Base-by-base conservation (phyloP, 2,888 invertebrate genomes). In the Trisateles emortualis region DNA sequence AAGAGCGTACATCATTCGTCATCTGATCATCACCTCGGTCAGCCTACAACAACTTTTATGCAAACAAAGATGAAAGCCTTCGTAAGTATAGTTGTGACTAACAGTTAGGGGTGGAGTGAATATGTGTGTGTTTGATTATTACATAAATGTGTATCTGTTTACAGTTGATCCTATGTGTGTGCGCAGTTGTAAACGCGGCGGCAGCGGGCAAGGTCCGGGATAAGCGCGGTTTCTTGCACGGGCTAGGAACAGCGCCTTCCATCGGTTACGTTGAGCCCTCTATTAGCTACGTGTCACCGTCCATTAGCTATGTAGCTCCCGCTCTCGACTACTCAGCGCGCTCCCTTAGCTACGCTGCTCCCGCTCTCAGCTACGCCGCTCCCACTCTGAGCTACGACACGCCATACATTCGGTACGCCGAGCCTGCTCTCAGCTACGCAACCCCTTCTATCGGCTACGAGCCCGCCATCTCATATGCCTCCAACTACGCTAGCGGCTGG, bases 401-500 rank as follows among this genome's bases (percentile, higher is more conserved):
- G n/a, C n/a, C n/a, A n/a, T n/a, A n/a, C n/a, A n/a, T n/a, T n/a
- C n/a, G n/a, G n/a, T n/a, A n/a, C n/a, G n/a, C n/a, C n/a, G 26
- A 3, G 8, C 26, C 26, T 8, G 26, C 26, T 26, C 6, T 8
- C 8, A 26, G 35, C 10, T 57, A 56, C 14, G 38, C 6, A 0
- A 46, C 35, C 0, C 47, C 41, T 0, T 9, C n/a, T 2, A 0
- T n/a, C 1, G 14, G 24, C 14, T 51, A 51, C 14, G 22, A 36
- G 10, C 19, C 36, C 17, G 36, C 10, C 3, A n/a, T 17, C 16
- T 16, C 36, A 8, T 33, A 33, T 11, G 39, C 51, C 3, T 61
- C 67, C 17, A 64, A 60, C 3, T 30, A 51, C 29, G 53, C 59
- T 1, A 64, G 68, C 6, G 57, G 39, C 9, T 35, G 10, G 35